phyloP scores from a whole-genome alignment of 2,113 vertebrate species.

The Conger conger region DNA sequence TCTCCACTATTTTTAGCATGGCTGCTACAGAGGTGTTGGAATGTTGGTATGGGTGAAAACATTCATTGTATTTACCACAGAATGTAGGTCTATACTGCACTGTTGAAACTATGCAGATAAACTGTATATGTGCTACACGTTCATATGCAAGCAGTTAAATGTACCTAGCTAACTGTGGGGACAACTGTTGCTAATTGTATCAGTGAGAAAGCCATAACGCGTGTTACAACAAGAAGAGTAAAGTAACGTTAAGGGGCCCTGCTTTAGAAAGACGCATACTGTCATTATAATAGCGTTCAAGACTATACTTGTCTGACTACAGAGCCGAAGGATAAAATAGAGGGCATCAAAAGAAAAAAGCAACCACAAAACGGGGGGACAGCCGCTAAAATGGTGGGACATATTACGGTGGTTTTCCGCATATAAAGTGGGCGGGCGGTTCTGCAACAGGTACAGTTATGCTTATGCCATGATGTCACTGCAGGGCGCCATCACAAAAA shows the following conservation, averaged over 20 bases:
- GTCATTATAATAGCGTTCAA: background rate
- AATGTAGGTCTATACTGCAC: background rate
- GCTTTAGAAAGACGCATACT: background rate
- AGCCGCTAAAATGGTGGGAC: background rate
- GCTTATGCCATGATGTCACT: conserved; percentile 5
- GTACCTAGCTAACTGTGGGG: background rate
- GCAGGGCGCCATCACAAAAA: background rate
- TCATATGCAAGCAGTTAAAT: background rate
- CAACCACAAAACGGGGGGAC: background rate
- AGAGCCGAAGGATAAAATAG: background rate
- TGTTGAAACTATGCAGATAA: background rate
- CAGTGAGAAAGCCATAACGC: background rate
- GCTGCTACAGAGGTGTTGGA: background rate
- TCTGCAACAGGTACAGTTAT: background rate
- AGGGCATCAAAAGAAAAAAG: background rate
- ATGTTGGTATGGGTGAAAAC: background rate
- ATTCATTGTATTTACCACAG: background rate
- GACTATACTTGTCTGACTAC: background rate
- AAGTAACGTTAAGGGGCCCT: background rate
- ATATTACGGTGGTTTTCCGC: background rate
- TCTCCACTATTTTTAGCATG: background rate
- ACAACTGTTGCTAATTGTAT: background rate
- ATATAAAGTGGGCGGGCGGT: background rate
- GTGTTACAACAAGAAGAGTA: background rate
- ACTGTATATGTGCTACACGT: background rate